Evolutionary conservation across 2,888 invertebrate genomes (phyloP), one percentile per base, ranked within the genome.

Genomic region (Patella pellucida): DNA sequence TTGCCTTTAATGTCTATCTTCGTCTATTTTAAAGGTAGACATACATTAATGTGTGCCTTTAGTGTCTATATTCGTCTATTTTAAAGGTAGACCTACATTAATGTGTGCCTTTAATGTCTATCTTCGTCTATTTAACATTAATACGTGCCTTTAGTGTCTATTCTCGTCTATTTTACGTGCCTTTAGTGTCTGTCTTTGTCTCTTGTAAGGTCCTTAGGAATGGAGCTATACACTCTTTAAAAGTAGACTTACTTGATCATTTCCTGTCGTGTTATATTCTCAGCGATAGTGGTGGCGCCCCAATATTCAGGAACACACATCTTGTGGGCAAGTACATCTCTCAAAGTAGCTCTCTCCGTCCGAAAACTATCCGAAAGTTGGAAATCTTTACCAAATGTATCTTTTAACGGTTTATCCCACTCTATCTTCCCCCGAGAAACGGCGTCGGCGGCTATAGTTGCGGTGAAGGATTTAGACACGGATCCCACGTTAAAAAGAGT

Each of bases 401-500:
- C 68, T 31, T 67, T 16, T 15, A 75, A 51, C 41, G 75, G 75
- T 15, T 52, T 52, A 27, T 75, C 75, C 75, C 75, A 75, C 23
- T 51, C 15, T 4, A 72, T 68, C 50, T 72, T 69, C 31, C 72
- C 75, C 14, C 54, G 52, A 15, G 68, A 69, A n/a, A 75, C 75
- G 12, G 75, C 75, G 23, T 72, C 71, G 23, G 75, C 75, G 2
- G 75, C 75, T 5, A 75, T 27, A 5, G 75, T 72, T 14, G 72
- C 27, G 7, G 72, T 75, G 69, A 75, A 75, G 12, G 75, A 71
- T 41, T 75, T 75, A 0, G 72, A 52, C 19, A 62, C 41, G 5
- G 75, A 75, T 15, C 71, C 75, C 9, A 75, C 16, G 68, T 62
- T 71, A 19, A 75, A 75, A 5, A 74, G 15, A 12, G 74, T 74